A percentile compares a stretch with the other conserved stretches of the same genome.
These are phyloP conservation scores for Lagorchestes hirsutus DNA, from an alignment of 2,797 vertebrate species.

Conservation along the genomic window DNA sequence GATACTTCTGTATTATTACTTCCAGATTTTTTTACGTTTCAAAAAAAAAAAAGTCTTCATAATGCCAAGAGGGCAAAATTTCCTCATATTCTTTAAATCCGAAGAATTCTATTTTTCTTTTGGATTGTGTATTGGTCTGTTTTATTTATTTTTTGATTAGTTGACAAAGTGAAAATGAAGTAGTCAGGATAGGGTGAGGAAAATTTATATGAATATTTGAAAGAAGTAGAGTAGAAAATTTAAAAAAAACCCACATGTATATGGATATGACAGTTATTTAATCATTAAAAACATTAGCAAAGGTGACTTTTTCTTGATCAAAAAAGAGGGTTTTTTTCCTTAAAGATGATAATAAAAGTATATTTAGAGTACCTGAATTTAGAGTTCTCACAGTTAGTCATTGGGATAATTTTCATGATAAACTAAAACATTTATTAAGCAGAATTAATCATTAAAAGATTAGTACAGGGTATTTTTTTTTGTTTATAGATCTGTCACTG, in stretches of 20 bases:
- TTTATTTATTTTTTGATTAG: slow-evolving; percentile 39
- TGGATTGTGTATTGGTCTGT: neutral
- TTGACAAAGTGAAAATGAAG: slow-evolving; percentile 34
- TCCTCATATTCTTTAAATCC: slow-evolving; percentile 26
- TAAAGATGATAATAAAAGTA: slow-evolving; percentile 38
- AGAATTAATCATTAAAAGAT: slow-evolving; percentile 39
- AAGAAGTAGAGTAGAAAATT: slow-evolving; percentile 35
- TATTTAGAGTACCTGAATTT: slow-evolving; percentile 20
- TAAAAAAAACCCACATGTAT: neutral
- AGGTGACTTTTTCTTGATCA: neutral
- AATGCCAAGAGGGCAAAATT: neutral
- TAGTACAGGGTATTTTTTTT: slow-evolving; percentile 20
- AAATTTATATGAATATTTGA: neutral
- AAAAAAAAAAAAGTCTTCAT: slow-evolving; percentile 1
- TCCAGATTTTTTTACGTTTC: slow-evolving; percentile 27
- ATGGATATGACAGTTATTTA: slow-evolving; percentile 38
- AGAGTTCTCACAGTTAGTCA: slow-evolving; percentile 20
- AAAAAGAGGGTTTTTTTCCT: slow-evolving; percentile 2
- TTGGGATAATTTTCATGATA: slow-evolving; percentile 8
- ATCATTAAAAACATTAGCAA: slow-evolving; percentile 44
- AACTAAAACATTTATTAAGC: slow-evolving; percentile 40
- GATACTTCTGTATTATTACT: slow-evolving; percentile 35
- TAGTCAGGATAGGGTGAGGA: slow-evolving; percentile 5
- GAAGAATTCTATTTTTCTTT: slow-evolving; percentile 16
- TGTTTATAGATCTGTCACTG: neutral